Evolutionary conservation across 1,140 invertebrate genomes (phyloP), one percentile per base, ranked within the genome.

Genomic region (Watersipora subatra): DNA sequence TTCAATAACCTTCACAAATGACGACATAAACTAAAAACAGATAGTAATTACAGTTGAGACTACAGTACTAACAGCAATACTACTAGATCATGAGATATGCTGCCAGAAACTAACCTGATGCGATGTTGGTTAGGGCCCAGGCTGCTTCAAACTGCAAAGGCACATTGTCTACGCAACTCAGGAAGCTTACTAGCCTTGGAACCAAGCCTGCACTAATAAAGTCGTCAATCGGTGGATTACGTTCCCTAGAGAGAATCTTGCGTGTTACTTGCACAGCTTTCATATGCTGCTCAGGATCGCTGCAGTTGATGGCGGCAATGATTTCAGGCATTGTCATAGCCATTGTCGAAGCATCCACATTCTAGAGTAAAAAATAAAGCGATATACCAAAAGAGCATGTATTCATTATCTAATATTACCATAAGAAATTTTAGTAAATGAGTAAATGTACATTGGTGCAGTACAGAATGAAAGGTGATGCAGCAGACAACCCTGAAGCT

Each of bases 201-300:
- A 99, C 84, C 76, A 99, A 93, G 61, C 91, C 92, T 80, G 90
- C 90, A 26, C 87, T 81, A 70, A 99, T 97, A 62, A 99, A 83
- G 66, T 89, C 88, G 85, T 99, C 92, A 74, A 99, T 99, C n/a
- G 96, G 96, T 70, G 96, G 96, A 84, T 97, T 98, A 70, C 91
- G 87, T 81, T 99, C 94, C 56, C 91, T 93, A 1, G 94, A 98
- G 2, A 99, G 83, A 63, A 99, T 83, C 82, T 97, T 98, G 66
- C 96, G 83, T 7, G 73, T 76, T 28, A 73, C 70, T 66, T 78
- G 77, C 1, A 77, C 75, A 26, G 75, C 73, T 12, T 71, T 67
- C 29, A 77, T 68, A 61, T 77, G 73, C 12, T 56, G 65, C 1
- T 69, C 61, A 1, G 64, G 55, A 63, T 76, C 73, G 12, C 64